Conservation (phyloP, 2,888 invertebrate genomes). For the Cantharis rufa region DNA sequence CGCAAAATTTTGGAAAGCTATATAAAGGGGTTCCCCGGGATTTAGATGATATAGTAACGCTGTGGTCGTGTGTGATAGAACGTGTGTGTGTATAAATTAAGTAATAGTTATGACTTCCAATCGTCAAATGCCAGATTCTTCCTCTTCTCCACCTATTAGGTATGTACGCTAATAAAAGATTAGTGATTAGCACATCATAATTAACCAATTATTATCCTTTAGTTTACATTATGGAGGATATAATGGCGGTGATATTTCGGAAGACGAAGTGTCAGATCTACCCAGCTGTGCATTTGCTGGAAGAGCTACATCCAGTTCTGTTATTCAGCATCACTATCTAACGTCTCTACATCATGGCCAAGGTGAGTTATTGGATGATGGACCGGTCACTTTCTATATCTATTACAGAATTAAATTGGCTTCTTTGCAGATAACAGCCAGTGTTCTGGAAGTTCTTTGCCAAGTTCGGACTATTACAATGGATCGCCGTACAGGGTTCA, state of each 20-base stretch:
- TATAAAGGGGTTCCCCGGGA: background rate
- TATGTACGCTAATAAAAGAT: slow-evolving; percentile 42
- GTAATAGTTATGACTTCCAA: slow-evolving; percentile 40
- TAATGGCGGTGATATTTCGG: slow-evolving; percentile 59
- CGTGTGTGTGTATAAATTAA: background rate
- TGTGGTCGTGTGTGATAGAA: background rate
- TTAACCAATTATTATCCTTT: background rate
- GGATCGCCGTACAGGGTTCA: slow-evolving; percentile 86
- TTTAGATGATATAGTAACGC: background rate
- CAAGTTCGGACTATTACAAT: slow-evolving; percentile 65
- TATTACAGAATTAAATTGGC: background rate
- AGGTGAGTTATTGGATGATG: slow-evolving; percentile 39
- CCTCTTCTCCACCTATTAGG: slow-evolving; percentile 72
- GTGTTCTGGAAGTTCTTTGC: slow-evolving; percentile 43
- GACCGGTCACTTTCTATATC: background rate
- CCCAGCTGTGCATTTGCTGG: slow-evolving; percentile 82
- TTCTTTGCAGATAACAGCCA: slow-evolving; percentile 42
- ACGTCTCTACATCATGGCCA: slow-evolving; percentile 50
- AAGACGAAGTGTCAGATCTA: slow-evolving; percentile 71
- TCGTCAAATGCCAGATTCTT: slow-evolving; percentile 69
- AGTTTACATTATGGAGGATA: slow-evolving; percentile 54
- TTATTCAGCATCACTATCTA: slow-evolving; percentile 52
- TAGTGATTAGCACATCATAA: background rate
- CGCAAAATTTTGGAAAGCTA: background rate
- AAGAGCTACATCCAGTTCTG: slow-evolving; percentile 56